Conservation (phyloP, 2,113 vertebrate species). For the Hippocampus zosterae region DNA sequence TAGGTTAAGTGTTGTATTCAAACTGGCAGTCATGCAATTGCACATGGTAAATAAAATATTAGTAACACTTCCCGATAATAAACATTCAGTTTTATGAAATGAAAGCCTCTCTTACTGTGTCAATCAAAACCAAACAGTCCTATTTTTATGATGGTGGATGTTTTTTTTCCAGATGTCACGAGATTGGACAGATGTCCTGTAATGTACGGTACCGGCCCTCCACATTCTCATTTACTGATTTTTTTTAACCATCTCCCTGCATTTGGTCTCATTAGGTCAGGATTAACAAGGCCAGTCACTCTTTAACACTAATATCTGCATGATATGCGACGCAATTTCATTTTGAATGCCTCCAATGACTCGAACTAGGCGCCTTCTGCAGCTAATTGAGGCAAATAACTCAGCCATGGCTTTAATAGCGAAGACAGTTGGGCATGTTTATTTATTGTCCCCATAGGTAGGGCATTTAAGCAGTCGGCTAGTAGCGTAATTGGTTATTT, state of each 20-base stretch:
- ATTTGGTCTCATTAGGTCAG: constrained; percentile 68
- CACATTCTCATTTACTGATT: neutral
- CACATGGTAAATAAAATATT: too few relatives aligned
- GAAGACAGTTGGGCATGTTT: constrained; percentile 61
- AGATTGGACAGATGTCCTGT: neutral
- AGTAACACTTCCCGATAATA: too few relatives aligned
- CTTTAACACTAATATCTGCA: constrained; percentile 64
- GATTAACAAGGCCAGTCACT: constrained; percentile 66
- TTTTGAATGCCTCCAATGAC: constrained; percentile 63
- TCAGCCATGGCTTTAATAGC: constrained; percentile 58
- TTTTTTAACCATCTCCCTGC: constrained; percentile 31
- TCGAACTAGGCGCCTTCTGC: constrained; percentile 65
- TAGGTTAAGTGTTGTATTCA: too few relatives aligned
- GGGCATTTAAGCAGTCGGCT: constrained; percentile 66
- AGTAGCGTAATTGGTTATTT: constrained; percentile 68
- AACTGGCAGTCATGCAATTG: too few relatives aligned
- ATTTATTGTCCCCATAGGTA: constrained; percentile 64
- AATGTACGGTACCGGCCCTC: neutral
- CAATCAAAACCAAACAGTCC: neutral
- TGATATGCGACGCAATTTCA: constrained; percentile 67
- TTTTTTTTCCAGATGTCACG: neutral
- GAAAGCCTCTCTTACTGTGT: neutral
- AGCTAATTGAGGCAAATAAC: constrained; percentile 72
- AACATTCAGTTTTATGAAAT: neutral
- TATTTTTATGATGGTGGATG: neutral